Evolutionary conservation across 2,888 invertebrate species (phyloP).

Genomic region (Rhamnusium bicolor): DNA sequence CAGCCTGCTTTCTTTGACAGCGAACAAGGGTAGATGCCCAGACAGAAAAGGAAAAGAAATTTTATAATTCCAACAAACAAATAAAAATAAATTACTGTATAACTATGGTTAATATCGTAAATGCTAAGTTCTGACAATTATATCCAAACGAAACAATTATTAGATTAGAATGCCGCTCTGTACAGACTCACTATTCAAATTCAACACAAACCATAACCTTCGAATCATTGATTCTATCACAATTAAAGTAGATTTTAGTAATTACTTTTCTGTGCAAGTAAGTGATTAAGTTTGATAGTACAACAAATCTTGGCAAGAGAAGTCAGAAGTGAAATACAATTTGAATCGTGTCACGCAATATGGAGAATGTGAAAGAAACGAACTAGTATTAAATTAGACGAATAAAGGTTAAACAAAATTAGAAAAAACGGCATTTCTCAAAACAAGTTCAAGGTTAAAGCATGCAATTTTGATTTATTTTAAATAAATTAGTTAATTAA

Average conservation of each 20-base stretch:
- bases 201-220: slow-evolving; percentile 20
- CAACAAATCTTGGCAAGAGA: slow-evolving; percentile 27
- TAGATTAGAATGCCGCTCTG: slow-evolving; percentile 11
- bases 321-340: slow-evolving; percentile 14
- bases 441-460: too few relatives aligned
- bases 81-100: background rate
- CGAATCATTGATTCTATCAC: slow-evolving; percentile 16
- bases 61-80: too few relatives aligned
- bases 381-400: background rate
- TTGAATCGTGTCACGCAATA: slow-evolving; percentile 21
- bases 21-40: too few relatives aligned
- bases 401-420: background rate
- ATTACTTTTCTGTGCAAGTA: slow-evolving; percentile 27
- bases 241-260: slow-evolving; percentile 29
- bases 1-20: too few relatives aligned
- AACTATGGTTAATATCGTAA: background rate
- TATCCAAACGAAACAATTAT: background rate
- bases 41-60: too few relatives aligned
- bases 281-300: slow-evolving; percentile 25
- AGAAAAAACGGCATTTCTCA: background rate
- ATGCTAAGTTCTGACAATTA: background rate
- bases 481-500: too few relatives aligned
- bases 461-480: too few relatives aligned
- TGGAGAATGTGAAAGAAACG: background rate
- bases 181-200: background rate